Percentiles rank a stretch among this genome's conserved stretches.
These are phyloP conservation scores for Myotis yumanensis DNA, from an alignment of 2,113 vertebrate genomes.

Conservation along the genomic window DNA sequence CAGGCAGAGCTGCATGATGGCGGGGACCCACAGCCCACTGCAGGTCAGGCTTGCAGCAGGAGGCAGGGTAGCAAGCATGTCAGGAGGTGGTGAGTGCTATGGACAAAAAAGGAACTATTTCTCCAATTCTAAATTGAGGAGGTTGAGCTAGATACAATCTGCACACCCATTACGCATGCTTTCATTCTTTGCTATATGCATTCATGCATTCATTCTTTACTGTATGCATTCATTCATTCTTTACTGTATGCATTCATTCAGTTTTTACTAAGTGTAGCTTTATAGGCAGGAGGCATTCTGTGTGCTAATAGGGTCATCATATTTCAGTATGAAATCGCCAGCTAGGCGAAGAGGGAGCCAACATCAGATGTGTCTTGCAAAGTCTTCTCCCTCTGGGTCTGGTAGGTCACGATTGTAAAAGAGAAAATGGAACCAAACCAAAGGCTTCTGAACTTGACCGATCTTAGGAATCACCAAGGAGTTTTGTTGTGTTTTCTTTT, in stretches of 20 bases:
- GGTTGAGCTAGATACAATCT: background rate
- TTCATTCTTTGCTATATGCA: no score
- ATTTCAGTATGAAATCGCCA: background rate
- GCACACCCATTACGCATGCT: background rate
- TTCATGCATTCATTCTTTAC: no score
- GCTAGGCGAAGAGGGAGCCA: background rate
- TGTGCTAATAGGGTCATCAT: background rate
- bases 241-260: rapidly evolving
- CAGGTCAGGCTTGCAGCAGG: rapidly evolving
- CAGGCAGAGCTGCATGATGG: no score
- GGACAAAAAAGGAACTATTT: no score
- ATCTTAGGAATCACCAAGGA: background rate
- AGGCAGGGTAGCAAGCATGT: no score
- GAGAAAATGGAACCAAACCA: background rate
- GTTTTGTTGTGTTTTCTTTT: background rate
- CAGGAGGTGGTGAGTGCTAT: rapidly evolving
- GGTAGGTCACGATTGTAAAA: background rate
- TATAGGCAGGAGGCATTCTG: background rate
- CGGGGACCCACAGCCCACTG: rapidly evolving
- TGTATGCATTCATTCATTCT: no score
- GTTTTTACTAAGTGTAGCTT: background rate
- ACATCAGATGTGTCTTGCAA: no score
- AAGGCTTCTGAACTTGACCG: no score
- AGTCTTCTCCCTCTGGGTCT: background rate
- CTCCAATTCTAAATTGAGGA: background rate